Base-by-base conservation (phyloP, 2,113 vertebrate species). In the Tympanuchus pallidicinctus region DNA sequence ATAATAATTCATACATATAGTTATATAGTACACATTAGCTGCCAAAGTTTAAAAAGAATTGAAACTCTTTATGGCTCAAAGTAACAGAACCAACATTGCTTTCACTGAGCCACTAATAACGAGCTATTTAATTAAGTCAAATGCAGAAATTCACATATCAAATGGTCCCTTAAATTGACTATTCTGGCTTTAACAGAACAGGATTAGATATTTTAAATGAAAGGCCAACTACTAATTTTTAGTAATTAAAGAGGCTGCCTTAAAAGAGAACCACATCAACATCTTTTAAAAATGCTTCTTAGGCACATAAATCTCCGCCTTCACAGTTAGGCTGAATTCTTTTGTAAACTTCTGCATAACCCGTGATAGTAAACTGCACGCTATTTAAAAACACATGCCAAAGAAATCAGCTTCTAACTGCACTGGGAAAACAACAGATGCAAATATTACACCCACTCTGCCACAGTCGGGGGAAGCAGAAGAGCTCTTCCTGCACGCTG, bases 31-130 rank as follows among this genome's bases (percentile, higher is more conserved):
- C 36, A 16, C 38, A 89, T 61, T 92, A 79, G 66, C 78, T 94
- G 91, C 59, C 82, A 89, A 92, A 73, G 61, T 92, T 92, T 87
- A 52, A 92, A 91, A 76, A 69, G 59, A 92, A 79, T 59, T 69
- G 91, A 92, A 95, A 87, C 63, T 89, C 47, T 72, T 72, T 54
- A 89, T 0, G 0, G 34, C 80, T 94, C 70, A 69, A 90, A 90
- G 77, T 67, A 74, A 69, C 66, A 91, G 74, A 85, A 85, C 65
- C 91, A 94, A 92, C 71, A 91, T 43, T 69, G 61, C 59, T 80
- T 89, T 79, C 90, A 90, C 86, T 64, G 90, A 94, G 74, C 81
- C 86, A 92, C 69, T 82, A 89, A 72, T 91, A 91, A 94, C 4
- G 3, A 82, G 87, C 94, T 85, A 87, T 67, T 91, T 86, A 66